A percentile compares a stretch with the other conserved stretches of the same genome.
Conservation (phyloP, 2,113 vertebrate species). For the Cercocebus atys region DNA sequence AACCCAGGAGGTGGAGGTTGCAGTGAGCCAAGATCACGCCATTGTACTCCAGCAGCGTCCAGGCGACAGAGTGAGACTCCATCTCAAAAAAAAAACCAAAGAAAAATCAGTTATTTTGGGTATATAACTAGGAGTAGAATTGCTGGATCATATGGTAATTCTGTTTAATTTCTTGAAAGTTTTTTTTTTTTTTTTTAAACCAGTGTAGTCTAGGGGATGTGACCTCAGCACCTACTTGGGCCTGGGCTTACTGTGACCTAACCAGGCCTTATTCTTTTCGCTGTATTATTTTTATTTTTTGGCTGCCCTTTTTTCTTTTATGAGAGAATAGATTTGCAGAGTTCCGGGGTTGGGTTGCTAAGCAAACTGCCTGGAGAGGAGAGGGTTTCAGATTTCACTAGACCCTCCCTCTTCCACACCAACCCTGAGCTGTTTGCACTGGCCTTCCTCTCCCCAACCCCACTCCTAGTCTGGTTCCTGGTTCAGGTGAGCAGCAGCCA, state of each 20-base stretch:
- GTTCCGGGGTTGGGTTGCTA: background rate
- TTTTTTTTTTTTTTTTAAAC: background rate
- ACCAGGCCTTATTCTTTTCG: background rate
- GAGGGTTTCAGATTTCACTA: background rate
- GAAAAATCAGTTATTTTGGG: background rate
- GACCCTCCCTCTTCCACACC: background rate
- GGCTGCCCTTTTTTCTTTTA: background rate
- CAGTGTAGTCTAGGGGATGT: background rate
- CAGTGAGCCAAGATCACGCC: too few relatives aligned
- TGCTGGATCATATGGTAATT: background rate
- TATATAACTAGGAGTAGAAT: background rate
- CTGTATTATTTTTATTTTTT: background rate
- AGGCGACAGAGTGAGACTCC: too few relatives aligned
- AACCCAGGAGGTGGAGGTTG: too few relatives aligned
- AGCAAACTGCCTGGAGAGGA: background rate
- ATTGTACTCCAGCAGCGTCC: too few relatives aligned
- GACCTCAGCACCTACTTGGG: background rate
- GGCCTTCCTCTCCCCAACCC: background rate
- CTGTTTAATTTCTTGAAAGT: background rate
- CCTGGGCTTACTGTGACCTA: background rate
- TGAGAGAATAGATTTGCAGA: conserved; percentile 12
- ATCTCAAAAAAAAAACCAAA: too few relatives aligned
- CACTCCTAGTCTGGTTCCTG: background rate
- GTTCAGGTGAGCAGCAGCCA: background rate
- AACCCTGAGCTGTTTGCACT: background rate